Conservation (phyloP, 2,797 vertebrate genomes). For the Alectoris magna region DNA sequence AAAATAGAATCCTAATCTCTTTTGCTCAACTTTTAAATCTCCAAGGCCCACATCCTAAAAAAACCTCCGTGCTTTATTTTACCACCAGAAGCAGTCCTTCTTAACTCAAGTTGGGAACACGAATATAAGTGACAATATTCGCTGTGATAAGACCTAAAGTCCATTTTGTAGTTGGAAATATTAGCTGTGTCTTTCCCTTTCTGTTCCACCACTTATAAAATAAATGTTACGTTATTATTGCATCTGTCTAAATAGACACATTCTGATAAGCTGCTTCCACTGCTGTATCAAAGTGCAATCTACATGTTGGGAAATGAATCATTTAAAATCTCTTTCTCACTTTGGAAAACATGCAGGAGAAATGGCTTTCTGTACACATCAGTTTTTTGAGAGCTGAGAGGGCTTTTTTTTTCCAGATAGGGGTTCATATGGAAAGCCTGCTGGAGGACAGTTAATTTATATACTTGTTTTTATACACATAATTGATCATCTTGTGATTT, state of each 20-base stretch:
- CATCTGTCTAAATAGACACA: neutral
- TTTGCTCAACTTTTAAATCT: conserved; percentile 71
- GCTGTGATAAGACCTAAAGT: neutral
- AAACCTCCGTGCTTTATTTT: conserved; percentile 31
- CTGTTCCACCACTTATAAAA: neutral
- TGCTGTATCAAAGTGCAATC: neutral
- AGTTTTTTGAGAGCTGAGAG: neutral
- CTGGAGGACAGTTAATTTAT: neutral
- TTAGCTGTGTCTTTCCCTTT: neutral
- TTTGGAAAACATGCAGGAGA: neutral
- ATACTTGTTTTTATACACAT: neutral
- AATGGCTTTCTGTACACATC: neutral
- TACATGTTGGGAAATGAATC: neutral
- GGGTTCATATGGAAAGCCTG: neutral
- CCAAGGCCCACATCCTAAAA: conserved; percentile 47
- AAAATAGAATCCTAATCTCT: conserved; percentile 64
- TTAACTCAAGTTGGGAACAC: neutral
- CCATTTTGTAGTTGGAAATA: neutral
- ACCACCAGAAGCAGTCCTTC: neutral
- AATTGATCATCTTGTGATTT: neutral
- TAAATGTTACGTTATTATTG: neutral
- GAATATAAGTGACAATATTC: neutral
- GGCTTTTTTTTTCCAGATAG: neutral
- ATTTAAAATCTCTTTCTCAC: conserved; percentile 20
- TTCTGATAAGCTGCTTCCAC: conserved; percentile 21